A percentile compares a stretch with the other conserved stretches of the same genome.
These are phyloP conservation scores for Yasuhikotakia modesta DNA, from an alignment of 2,797 vertebrate species.

Conservation along the genomic window DNA sequence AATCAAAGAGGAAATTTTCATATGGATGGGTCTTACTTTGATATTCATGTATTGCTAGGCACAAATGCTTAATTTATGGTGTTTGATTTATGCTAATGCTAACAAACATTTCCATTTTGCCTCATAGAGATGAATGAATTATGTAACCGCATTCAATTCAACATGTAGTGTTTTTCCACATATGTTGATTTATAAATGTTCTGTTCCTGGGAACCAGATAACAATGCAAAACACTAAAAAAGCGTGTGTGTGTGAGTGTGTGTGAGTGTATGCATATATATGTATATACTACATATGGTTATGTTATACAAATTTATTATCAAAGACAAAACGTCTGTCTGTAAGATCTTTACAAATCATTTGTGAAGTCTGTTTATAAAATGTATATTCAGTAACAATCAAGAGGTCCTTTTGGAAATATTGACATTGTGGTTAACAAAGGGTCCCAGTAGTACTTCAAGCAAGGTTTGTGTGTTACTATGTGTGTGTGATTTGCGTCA, in stretches of 20 bases:
- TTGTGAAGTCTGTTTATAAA: background rate
- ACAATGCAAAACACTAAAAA: slow-evolving; percentile 3
- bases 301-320: no score
- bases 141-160: slow-evolving; percentile 1
- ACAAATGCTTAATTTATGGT: slow-evolving; percentile 29
- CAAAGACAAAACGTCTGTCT: background rate
- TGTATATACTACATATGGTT: background rate
- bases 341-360: background rate
- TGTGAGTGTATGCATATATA: slow-evolving; percentile 51
- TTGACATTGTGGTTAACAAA: background rate
- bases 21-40: background rate
- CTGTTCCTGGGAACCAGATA: slow-evolving; percentile 4
- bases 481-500: slow-evolving; percentile 53
- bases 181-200: background rate
- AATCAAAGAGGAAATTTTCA: background rate
- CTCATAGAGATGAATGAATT: slow-evolving; percentile 18
- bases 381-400: background rate
- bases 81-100: slow-evolving; percentile 32
- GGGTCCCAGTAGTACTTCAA: background rate
- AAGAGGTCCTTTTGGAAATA: background rate
- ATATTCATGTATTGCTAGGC: background rate
- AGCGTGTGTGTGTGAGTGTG: background rate
- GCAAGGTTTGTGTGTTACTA: slow-evolving; percentile 48
- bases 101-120: slow-evolving; percentile 32
- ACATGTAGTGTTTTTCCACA: slow-evolving; percentile 20